phyloP scores from a whole-genome alignment of 2,888 invertebrate genomes.

The Nezara viridula region DNA sequence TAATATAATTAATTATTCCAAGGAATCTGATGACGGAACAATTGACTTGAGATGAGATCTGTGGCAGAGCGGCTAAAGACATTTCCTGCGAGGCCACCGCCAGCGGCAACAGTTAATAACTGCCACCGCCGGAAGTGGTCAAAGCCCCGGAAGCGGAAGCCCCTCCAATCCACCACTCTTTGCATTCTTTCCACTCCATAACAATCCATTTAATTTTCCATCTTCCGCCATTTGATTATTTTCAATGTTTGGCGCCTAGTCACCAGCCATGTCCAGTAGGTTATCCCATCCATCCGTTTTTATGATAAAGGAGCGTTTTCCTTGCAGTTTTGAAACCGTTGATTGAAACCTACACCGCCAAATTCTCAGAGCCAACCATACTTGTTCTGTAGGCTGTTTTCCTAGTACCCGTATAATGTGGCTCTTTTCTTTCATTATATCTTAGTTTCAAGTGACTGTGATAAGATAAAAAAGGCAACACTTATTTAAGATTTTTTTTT shows the following conservation, averaged over 20 bases:
- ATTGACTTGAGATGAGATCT: background rate
- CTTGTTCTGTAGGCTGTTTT: too few relatives aligned
- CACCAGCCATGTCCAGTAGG: background rate
- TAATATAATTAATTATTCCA: background rate
- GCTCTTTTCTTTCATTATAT: too few relatives aligned
- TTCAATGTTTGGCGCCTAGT: background rate
- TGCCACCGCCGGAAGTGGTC: constrained; percentile 44
- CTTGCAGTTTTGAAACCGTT: too few relatives aligned
- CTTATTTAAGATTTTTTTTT: too few relatives aligned
- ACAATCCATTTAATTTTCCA: constrained; percentile 49
- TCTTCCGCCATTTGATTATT: background rate
- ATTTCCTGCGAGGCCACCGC: constrained; percentile 6
- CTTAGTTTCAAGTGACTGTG: too few relatives aligned
- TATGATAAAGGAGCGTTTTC: too few relatives aligned
- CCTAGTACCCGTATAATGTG: too few relatives aligned
- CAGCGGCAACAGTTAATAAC: constrained; percentile 34
- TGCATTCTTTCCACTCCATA: constrained; percentile 27
- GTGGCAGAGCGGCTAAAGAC: background rate
- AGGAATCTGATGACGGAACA: background rate
- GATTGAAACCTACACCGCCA: too few relatives aligned
- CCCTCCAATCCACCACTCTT: constrained; percentile 30
- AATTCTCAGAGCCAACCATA: too few relatives aligned
- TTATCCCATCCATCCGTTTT: background rate
- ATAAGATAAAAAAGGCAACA: too few relatives aligned
- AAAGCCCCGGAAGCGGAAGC: constrained; percentile 41